A percentile compares a stretch with the other conserved stretches of the same genome.
phyloP scores from a whole-genome alignment of 2,797 vertebrate genomes.

The Hapalemur alaotrensis region DNA sequence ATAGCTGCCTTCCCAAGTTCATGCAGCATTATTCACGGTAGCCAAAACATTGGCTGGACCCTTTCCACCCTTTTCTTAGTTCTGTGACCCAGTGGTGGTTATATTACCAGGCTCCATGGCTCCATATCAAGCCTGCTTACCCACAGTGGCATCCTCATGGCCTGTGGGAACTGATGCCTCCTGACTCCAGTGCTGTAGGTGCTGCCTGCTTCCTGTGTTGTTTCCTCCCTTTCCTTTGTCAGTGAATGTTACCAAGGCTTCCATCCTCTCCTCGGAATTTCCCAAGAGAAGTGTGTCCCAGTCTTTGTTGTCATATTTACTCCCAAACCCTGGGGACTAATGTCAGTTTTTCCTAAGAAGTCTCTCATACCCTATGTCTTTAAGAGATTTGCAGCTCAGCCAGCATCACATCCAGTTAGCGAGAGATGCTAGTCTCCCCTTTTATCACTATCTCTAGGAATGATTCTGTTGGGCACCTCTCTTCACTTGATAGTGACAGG shows the following conservation, averaged over 20 bases:
- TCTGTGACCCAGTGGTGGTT: not conserved
- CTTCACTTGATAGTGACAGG: not conserved
- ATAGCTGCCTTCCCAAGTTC: not conserved
- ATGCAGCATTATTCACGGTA: not conserved
- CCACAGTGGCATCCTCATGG: not conserved
- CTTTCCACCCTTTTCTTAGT: not conserved
- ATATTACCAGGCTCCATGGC: not conserved
- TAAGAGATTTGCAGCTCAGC: not conserved
- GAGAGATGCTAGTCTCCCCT: not conserved
- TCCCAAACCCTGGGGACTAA: not conserved
- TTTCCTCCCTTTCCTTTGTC: not conserved
- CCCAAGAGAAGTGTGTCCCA: not conserved
- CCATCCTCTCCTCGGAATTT: not conserved
- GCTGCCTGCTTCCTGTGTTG: not conserved
- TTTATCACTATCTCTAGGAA: not conserved
- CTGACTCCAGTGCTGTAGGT: not conserved
- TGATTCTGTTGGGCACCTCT: not conserved
- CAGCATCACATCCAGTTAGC: not conserved
- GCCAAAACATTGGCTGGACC: not conserved
- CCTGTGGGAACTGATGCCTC: not conserved
- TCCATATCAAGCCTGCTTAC: not conserved
- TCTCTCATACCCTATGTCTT: not conserved
- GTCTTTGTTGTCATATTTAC: not conserved
- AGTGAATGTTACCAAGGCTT: not conserved
- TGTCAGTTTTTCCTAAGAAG: not conserved